phyloP scores from a whole-genome alignment of 2,797 vertebrate species.

The Pantherophis alleghaniensis region DNA sequence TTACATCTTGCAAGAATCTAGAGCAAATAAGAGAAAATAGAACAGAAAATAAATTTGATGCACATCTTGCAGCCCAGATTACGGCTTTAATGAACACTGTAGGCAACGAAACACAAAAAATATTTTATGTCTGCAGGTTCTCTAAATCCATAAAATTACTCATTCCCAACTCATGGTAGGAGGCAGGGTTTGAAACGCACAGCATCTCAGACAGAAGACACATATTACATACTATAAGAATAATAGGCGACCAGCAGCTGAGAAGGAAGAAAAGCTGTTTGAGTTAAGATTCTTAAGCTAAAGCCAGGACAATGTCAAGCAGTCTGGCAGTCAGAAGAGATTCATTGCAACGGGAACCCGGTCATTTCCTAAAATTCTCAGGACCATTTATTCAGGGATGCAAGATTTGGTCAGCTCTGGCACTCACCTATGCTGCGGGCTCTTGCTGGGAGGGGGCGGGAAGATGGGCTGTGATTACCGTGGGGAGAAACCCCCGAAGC shows the following conservation, averaged over 20 bases:
- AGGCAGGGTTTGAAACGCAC: neutral
- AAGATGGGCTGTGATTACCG: neutral
- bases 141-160: slow-evolving; percentile 1
- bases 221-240: neutral
- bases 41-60: neutral
- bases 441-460: neutral
- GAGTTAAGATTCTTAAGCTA: neutral
- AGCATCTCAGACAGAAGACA: neutral
- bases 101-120: neutral
- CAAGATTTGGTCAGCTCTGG: neutral
- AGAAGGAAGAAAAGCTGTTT: neutral
- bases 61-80: neutral
- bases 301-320: neutral
- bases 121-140: neutral
- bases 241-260: neutral
- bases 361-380: neutral
- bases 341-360: neutral
- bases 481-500: neutral
- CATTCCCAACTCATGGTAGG: neutral
- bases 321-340: neutral
- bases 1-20: neutral
- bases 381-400: neutral
- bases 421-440: neutral
- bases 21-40: neutral
- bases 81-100: neutral